Evolutionary conservation across 2,797 vertebrate genomes (phyloP), one percentile per base, ranked within the genome.

Genomic region (Siniperca undulata): DNA sequence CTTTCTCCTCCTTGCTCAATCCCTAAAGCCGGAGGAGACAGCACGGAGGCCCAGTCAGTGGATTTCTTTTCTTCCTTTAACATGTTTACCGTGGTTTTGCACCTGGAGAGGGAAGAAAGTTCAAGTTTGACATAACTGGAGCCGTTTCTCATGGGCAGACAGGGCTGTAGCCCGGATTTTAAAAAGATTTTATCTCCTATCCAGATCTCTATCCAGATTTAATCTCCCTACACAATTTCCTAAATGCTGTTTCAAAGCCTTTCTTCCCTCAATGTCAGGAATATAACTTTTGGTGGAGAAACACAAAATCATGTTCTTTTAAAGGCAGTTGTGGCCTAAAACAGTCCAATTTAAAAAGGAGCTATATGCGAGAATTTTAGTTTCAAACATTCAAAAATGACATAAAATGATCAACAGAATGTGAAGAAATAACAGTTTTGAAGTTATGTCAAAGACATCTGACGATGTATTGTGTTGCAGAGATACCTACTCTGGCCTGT

Each of bases 31-130:
- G 22, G 48, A 61, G 64, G 5, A 24, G 40, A 73, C 78, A 2
- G 50, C 2, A 4, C 5, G 65, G 71, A 52, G 78, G 74, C 19
- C 20, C 42, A 3, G 58, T 27, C 27, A 42, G 70, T 17, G 66
- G 77, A 80, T 66, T 62, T 30, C 11, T 48, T 40, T 5, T 67
- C 71, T n/a, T 79, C 34, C 14, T 81, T 71, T 19, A 20, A 24
- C 27, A 1, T 70, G 94, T 95, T 82, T 62, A 65, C 27, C 0
- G 96, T 65, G 93, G 95, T 89, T 96, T 94, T 73, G 96, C 95
- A 77, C 96, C 97, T 97, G 92, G 10, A 59, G 20, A 48, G 44
- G 84, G 3, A 61, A 56, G 62, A 78, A 34, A n/a, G 40, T 65
- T 24, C 0, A 38, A 19, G 34, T 19, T 30, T 50, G 61, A 65